Evolutionary conservation across 2,113 vertebrate species (phyloP).

Genomic region (Sardina pilchardus): DNA sequence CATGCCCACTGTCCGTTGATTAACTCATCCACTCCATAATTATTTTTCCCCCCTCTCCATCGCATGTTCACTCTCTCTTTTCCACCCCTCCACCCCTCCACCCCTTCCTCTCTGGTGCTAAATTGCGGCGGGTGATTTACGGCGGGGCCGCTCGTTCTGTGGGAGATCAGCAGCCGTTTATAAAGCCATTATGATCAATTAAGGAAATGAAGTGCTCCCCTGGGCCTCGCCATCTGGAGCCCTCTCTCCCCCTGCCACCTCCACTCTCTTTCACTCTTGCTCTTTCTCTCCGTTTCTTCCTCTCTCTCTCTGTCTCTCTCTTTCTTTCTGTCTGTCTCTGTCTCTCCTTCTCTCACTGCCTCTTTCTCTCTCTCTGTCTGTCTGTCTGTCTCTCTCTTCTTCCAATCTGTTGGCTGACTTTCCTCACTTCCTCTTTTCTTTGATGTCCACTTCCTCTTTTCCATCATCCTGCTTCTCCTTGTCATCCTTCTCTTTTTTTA

Average conservation of each 20-base stretch:
- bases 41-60: background rate
- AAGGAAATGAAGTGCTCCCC: slow-evolving; percentile 76
- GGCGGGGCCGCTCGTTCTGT: slow-evolving; percentile 60
- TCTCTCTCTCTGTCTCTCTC: background rate
- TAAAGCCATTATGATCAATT: slow-evolving; percentile 80
- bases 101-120: slow-evolving; percentile 53
- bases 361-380: too few species aligned
- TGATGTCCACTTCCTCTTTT: background rate
- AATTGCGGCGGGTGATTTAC: slow-evolving; percentile 66
- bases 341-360: too few species aligned
- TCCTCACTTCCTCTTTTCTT: background rate
- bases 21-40: background rate
- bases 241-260: slow-evolving; percentile 17
- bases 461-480: background rate
- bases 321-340: background rate
- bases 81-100: slow-evolving; percentile 7
- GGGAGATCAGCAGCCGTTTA: slow-evolving; percentile 69
- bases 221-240: slow-evolving; percentile 73
- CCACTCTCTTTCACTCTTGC: slow-evolving; percentile 20
- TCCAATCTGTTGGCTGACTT: background rate
- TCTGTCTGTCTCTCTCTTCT: background rate
- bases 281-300: slow-evolving; percentile 36
- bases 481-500: background rate
- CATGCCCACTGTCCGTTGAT: background rate
- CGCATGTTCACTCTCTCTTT: background rate